phyloP scores from a whole-genome alignment of 2,888 invertebrate genomes.

The Drosophila cognata region DNA sequence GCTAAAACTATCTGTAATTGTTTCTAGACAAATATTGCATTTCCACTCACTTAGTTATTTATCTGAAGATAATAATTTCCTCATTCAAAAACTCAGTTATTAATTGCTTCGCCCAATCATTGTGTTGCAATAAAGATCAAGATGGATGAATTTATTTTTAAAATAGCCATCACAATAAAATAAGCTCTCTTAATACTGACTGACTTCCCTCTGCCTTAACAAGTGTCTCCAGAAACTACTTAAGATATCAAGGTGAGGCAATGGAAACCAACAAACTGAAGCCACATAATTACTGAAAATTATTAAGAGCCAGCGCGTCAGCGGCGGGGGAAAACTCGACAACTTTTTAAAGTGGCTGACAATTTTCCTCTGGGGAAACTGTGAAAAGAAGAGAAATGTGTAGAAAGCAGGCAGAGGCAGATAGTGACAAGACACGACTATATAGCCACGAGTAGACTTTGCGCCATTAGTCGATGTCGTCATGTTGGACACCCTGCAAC shows the following conservation, averaged over 20 bases:
- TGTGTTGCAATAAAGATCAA: neutral
- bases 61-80: neutral
- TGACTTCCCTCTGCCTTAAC: neutral
- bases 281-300: constrained; percentile 15
- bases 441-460: constrained; percentile 20
- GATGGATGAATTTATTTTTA: neutral
- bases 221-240: neutral
- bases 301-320: neutral
- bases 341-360: constrained; percentile 32
- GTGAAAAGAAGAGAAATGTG: constrained; percentile 4
- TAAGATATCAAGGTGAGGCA: neutral
- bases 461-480: constrained; percentile 44
- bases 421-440: constrained; percentile 24
- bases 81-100: neutral
- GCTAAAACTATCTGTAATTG: neutral
- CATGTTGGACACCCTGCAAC: constrained; percentile 6
- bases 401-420: constrained; percentile 10
- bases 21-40: neutral
- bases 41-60: neutral
- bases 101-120: neutral
- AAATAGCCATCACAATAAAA: neutral
- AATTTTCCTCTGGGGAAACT: constrained; percentile 22
- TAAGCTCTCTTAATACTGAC: neutral
- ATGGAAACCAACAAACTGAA: neutral
- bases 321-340: constrained; percentile 10